Conservation (phyloP, 2,797 vertebrate species). For the Sus cebifrons region DNA sequence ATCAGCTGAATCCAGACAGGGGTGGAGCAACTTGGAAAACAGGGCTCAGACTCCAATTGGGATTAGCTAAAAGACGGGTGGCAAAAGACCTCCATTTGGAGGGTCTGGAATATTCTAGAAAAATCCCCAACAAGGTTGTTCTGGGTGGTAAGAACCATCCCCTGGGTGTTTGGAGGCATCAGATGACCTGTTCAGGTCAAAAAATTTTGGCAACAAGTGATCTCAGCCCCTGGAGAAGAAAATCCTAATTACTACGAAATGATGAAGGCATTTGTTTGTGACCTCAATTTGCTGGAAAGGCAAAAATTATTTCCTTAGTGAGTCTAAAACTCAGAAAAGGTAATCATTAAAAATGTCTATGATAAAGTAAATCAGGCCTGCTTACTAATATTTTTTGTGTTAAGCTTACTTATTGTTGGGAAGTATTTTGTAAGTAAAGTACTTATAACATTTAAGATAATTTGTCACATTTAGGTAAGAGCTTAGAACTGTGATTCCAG, state of each 20-base stretch:
- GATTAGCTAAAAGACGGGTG: background rate
- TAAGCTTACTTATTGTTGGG: background rate
- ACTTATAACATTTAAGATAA: constrained; percentile 27
- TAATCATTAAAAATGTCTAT: background rate
- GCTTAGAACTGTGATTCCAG: background rate
- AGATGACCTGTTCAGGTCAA: background rate
- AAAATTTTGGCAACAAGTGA: background rate
- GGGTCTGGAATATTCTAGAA: background rate
- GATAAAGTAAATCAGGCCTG: background rate
- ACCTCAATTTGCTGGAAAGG: background rate
- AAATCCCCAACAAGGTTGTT: rapidly evolving
- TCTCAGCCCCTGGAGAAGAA: background rate
- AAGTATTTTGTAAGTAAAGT: background rate
- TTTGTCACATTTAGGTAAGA: background rate
- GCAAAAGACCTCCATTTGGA: background rate
- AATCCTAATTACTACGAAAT: background rate
- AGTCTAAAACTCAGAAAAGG: background rate
- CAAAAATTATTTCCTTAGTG: background rate
- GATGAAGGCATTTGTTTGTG: rapidly evolving
- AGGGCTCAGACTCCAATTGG: background rate
- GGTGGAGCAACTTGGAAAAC: too few relatives aligned
- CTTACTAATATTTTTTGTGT: background rate
- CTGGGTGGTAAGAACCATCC: background rate
- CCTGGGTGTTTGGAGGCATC: background rate
- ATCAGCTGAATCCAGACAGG: rapidly evolving